phyloP scores from a whole-genome alignment of 2,797 vertebrate genomes.

The Falco peregrinus region DNA sequence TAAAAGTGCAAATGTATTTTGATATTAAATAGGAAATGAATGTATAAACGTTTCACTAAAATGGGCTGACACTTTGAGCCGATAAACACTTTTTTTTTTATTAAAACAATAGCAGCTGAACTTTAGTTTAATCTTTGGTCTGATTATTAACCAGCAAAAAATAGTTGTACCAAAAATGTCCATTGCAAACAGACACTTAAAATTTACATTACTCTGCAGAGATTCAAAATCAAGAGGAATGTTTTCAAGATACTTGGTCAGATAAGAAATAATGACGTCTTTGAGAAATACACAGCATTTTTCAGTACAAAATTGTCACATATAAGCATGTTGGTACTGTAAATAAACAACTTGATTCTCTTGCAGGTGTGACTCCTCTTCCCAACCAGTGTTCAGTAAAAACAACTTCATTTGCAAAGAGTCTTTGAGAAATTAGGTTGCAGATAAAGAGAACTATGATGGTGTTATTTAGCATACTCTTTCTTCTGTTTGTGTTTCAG shows the following conservation, averaged over 20 bases:
- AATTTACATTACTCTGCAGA: conserved; percentile 31
- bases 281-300: conserved; percentile 28
- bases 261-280: not conserved
- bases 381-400: not conserved
- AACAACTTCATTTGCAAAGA: not conserved
- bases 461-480: not conserved
- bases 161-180: not conserved
- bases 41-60: not conserved
- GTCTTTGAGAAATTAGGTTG: not conserved
- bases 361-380: not conserved
- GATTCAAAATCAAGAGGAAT: conserved; percentile 60
- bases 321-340: not conserved
- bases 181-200: not conserved
- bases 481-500: not conserved
- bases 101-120: conserved; percentile 63
- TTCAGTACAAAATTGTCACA: conserved; percentile 2
- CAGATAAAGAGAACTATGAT: not conserved
- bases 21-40: conserved; percentile 63
- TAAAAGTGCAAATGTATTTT: conserved; percentile 75
- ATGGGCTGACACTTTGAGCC: conserved; percentile 30
- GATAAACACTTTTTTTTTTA: not conserved
- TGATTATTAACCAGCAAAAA: conserved; percentile 59
- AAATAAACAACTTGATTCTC: not conserved
- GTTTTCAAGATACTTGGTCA: conserved; percentile 49
- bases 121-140: conserved; percentile 68